Evolutionary conservation across 2,797 vertebrate species (phyloP).

Genomic region (Moxostoma hubbsi): DNA sequence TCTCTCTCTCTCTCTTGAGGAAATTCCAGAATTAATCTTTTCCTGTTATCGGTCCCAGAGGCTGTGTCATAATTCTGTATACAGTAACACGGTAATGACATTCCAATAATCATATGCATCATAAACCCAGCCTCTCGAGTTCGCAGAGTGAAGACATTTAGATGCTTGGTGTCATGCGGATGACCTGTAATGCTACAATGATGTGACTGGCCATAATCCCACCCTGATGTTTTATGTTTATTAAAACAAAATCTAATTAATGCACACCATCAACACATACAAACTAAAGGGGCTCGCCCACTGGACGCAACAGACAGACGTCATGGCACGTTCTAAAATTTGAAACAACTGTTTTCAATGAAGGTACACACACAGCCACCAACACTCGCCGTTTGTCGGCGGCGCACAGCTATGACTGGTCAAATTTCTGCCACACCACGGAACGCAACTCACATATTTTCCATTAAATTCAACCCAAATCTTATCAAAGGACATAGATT

Average conservation of each 20-base stretch:
- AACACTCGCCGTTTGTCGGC: too few species aligned
- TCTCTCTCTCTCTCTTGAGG: constrained; percentile 28
- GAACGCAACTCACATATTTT: too few species aligned
- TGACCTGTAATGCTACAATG: constrained; percentile 46
- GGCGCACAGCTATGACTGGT: too few species aligned
- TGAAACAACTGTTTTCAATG: neutral
- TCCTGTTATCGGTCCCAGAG: constrained; percentile 49
- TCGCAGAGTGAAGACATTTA: constrained; percentile 37
- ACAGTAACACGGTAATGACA: constrained; percentile 50
- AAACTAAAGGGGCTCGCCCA: too few species aligned
- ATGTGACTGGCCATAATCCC: constrained; percentile 37
- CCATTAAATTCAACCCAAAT: too few species aligned
- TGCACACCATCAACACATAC: too few species aligned
- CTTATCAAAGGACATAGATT: too few species aligned
- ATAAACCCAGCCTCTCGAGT: constrained; percentile 43
- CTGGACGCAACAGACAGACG: too few species aligned
- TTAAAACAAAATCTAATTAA: neutral
- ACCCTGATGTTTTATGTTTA: neutral
- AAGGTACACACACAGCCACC: neutral
- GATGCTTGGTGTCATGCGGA: constrained; percentile 26
- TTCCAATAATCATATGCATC: constrained; percentile 47
- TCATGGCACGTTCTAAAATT: neutral
- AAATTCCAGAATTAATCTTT: constrained; percentile 51
- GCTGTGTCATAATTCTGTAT: constrained; percentile 56
- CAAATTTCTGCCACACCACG: too few species aligned